Percentiles rank a stretch among this genome's conserved stretches.
These are phyloP conservation scores for Strigamia crassipes DNA, from an alignment of 2,888 invertebrate species.

Conservation along the genomic window DNA sequence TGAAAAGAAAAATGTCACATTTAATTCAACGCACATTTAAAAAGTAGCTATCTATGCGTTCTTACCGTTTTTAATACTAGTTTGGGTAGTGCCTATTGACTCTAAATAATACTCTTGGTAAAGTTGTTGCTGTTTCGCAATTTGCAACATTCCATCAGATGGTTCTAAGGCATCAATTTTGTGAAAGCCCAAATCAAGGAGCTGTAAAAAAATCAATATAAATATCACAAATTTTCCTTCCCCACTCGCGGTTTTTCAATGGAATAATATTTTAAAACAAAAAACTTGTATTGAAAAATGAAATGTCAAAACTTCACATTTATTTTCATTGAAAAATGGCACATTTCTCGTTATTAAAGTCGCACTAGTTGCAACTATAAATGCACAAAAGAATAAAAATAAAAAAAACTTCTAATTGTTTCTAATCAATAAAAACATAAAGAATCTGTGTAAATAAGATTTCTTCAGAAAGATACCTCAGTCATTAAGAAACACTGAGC, in stretches of 20 bases:
- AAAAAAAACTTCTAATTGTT: too few species aligned
- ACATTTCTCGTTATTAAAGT: not conserved
- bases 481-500: conserved; percentile 14
- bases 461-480: not conserved
- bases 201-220: conserved; percentile 31
- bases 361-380: not conserved
- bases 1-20: not conserved
- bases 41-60: not conserved
- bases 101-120: conserved; percentile 54
- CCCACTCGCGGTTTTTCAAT: not conserved
- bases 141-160: conserved; percentile 56
- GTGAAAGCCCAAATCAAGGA: conserved; percentile 37
- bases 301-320: conserved; percentile 25
- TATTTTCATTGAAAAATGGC: conserved; percentile 28
- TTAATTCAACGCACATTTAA: not conserved
- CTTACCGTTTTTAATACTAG: conserved; percentile 30
- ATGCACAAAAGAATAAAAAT: not conserved
- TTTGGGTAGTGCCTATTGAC: conserved; percentile 52
- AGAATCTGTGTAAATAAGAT: conserved; percentile 10
- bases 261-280: conserved; percentile 23
- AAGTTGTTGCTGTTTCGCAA: conserved; percentile 54
- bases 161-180: conserved; percentile 57
- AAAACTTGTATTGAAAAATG: conserved; percentile 2
- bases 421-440: not conserved
- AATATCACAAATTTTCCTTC: conserved; percentile 34